A percentile compares a stretch with the other conserved stretches of the same genome.
Conservation (phyloP, 2,113 vertebrate species). For the Cynocephalus volans region DNA sequence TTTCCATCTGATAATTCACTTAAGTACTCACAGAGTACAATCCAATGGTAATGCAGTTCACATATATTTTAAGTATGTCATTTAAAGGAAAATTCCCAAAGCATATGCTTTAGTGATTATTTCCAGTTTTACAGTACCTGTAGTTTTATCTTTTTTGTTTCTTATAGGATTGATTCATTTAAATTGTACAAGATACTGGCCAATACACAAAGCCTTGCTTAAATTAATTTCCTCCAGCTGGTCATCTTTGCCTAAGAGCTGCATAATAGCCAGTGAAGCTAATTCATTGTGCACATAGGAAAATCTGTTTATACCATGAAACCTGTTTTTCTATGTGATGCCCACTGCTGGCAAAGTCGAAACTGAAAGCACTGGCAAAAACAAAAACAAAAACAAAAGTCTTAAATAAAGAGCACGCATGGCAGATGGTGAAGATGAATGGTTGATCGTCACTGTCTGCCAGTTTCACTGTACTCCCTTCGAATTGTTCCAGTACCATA, state of each 20-base stretch:
- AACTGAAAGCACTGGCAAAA: conserved; percentile 28
- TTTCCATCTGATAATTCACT: neutral
- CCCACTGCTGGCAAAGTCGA: conserved; percentile 65
- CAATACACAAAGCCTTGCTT: conserved; percentile 23
- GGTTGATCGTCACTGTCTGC: conserved; percentile 73
- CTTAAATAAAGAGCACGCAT: conserved; percentile 62
- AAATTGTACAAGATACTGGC: neutral
- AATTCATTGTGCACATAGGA: conserved; percentile 59
- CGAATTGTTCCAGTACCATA: conserved; percentile 74
- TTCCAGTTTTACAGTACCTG: neutral
- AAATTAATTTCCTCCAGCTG: conserved; percentile 33
- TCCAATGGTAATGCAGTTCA: neutral
- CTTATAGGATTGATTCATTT: conserved; percentile 14
- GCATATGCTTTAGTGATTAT: neutral
- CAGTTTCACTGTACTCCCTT: conserved; percentile 68
- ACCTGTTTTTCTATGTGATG: conserved; percentile 53
- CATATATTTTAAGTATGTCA: neutral
- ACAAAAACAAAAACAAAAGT: conserved; percentile 7
- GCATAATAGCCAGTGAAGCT: conserved; percentile 13
- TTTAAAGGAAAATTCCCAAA: conserved; percentile 9
- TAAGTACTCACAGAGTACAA: neutral
- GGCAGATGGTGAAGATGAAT: conserved; percentile 64
- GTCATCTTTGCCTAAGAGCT: conserved; percentile 45
- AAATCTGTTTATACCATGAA: conserved; percentile 77
- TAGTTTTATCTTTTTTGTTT: neutral